These are phyloP conservation scores for Agriopis leucophaearia DNA, from an alignment of 2,888 invertebrate genomes.

Conservation along the genomic window DNA sequence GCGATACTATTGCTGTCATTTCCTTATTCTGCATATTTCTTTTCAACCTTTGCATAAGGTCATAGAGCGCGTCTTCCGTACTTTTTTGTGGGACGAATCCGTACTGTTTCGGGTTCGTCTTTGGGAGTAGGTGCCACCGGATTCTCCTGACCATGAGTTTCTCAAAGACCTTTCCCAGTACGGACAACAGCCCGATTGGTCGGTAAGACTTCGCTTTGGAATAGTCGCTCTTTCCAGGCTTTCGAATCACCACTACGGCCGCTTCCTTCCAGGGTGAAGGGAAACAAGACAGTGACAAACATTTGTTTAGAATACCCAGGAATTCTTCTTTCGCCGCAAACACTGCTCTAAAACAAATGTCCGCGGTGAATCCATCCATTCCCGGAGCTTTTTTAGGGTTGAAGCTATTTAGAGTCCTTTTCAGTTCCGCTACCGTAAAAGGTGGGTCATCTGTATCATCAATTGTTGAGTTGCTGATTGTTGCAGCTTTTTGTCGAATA, in stretches of 20 bases:
- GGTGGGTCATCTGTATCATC: constrained; percentile 3
- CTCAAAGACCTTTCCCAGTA: constrained; percentile 27
- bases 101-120: constrained; percentile 3
- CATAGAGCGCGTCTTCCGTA: background rate
- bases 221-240: constrained; percentile 26
- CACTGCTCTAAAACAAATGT: constrained; percentile 42
- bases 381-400: constrained; percentile 4
- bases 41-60: background rate
- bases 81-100: constrained; percentile 15
- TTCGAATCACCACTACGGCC: constrained; percentile 8
- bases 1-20: background rate
- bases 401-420: background rate
- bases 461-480: background rate
- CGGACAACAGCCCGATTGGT: constrained; percentile 29
- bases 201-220: constrained; percentile 19
- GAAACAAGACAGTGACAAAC: constrained; percentile 16
- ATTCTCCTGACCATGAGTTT: constrained; percentile 13
- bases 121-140: constrained; percentile 12
- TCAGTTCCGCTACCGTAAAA: background rate
- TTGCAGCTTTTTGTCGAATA: background rate
- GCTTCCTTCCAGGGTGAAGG: constrained; percentile 33
- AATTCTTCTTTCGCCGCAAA: constrained; percentile 7
- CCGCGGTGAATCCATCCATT: background rate
- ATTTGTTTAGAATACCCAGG: constrained; percentile 17
- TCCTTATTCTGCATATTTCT: background rate